phyloP scores from a whole-genome alignment of 2,888 invertebrate genomes.

The Latheticus oryzae region DNA sequence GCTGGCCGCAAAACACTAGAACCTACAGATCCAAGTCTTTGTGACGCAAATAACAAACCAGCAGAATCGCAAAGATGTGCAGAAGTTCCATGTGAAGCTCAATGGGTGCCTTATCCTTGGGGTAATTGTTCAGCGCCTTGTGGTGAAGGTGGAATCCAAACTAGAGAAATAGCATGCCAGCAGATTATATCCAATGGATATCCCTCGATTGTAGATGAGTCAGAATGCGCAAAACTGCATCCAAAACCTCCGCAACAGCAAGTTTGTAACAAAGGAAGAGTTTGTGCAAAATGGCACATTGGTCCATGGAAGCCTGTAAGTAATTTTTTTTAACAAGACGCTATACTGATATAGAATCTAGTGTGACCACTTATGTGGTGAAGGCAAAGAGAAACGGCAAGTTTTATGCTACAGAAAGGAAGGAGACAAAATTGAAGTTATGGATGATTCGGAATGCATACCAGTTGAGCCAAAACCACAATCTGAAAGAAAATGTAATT shows the following conservation, averaged over 20 bases:
- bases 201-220: conserved; percentile 78
- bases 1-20: conserved; percentile 79
- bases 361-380: conserved; percentile 93
- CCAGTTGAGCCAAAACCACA: conserved; percentile 76
- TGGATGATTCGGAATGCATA: conserved; percentile 74
- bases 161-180: conserved; percentile 82
- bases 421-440: conserved; percentile 73
- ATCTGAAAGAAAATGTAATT: conserved; percentile 75
- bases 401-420: conserved; percentile 82
- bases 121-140: conserved; percentile 84
- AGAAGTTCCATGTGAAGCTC: conserved; percentile 80
- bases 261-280: conserved; percentile 80
- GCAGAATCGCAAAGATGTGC: conserved; percentile 78
- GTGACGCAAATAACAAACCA: conserved; percentile 83
- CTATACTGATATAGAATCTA: conserved; percentile 56
- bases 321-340: conserved; percentile 36
- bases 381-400: conserved; percentile 83
- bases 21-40: conserved; percentile 79
- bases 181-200: conserved; percentile 80
- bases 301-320: conserved; percentile 92
- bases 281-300: conserved; percentile 88
- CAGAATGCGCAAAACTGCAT: conserved; percentile 77
- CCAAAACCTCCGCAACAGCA: conserved; percentile 77
- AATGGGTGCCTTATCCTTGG: conserved; percentile 86
- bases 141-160: conserved; percentile 79